A percentile compares a stretch with the other conserved stretches of the same genome.
Evolutionary conservation across 92 coral and sea anemone genomes (phyloP).

Genomic region (Galaxea fascicularis): DNA sequence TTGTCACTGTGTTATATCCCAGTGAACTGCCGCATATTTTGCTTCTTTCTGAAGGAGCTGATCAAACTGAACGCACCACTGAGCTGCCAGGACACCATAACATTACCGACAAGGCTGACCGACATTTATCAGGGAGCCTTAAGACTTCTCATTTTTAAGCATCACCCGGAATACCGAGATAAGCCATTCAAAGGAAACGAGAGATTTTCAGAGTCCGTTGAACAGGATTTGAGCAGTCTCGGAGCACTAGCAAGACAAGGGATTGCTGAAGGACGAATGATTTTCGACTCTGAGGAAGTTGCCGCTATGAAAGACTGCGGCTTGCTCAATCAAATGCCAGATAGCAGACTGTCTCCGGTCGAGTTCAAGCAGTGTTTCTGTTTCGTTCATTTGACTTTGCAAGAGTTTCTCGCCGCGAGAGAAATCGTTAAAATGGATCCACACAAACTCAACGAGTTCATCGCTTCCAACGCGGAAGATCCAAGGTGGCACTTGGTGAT

Average conservation of each 20-base stretch:
- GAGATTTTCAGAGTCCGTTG: conserved; percentile 37
- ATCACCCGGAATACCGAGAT: conserved; percentile 41
- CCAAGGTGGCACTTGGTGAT: conserved; percentile 61
- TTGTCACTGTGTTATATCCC: conserved; percentile 71
- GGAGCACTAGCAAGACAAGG: conserved; percentile 31
- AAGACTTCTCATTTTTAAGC: conserved; percentile 41
- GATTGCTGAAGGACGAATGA: conserved; percentile 30
- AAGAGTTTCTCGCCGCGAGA: conserved; percentile 50
- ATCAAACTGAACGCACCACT: neutral
- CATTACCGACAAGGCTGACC: conserved; percentile 17
- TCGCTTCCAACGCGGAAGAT: conserved; percentile 38
- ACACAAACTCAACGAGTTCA: conserved; percentile 22
- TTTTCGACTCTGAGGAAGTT: conserved; percentile 28
- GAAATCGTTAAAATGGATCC: conserved; percentile 47
- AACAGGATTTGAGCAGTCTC: conserved; percentile 13
- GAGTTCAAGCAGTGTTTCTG: conserved; percentile 32
- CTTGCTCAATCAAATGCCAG: conserved; percentile 27
- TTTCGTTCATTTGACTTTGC: conserved; percentile 39
- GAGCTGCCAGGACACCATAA: neutral
- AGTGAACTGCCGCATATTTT: conserved; percentile 31
- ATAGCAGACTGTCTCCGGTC: conserved; percentile 3
- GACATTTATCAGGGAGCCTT: conserved; percentile 40
- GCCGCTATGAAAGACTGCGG: conserved; percentile 25
- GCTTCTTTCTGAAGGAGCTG: conserved; percentile 29
- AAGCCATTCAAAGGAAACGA: conserved; percentile 35